Evolutionary conservation across 53 echinoderm and acorn worm genomes (phyloP).

Genomic region (Stichopus horrens): DNA sequence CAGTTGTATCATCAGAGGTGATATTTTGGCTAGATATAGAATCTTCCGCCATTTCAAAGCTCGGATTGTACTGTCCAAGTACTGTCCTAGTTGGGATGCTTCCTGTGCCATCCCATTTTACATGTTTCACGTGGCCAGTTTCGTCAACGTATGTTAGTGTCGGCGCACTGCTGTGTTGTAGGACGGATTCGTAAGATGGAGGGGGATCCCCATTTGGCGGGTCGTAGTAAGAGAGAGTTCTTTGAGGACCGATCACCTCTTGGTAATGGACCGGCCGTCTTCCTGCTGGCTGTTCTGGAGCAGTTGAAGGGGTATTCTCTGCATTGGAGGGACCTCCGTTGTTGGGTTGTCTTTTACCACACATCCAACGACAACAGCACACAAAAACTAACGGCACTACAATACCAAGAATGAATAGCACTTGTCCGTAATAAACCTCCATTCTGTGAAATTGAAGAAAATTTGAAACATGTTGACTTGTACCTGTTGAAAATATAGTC

Average conservation of each 20-base stretch:
- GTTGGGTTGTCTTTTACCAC: background rate
- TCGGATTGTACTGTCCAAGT: slow-evolving; percentile 29
- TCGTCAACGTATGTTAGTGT: slow-evolving; percentile 29
- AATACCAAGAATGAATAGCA: slow-evolving; percentile 10
- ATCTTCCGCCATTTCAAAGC: background rate
- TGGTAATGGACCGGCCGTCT: background rate
- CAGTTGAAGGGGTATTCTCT: background rate
- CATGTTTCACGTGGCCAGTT: slow-evolving; percentile 12
- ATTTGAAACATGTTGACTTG: too few relatives aligned
- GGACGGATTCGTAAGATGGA: slow-evolving; percentile 24
- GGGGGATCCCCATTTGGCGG: slow-evolving; percentile 34
- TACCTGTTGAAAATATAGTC: too few relatives aligned
- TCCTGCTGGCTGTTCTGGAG: background rate
- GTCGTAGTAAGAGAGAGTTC: slow-evolving; percentile 10
- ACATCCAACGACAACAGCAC: slow-evolving; percentile 27
- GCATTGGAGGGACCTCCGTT: background rate
- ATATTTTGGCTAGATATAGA: background rate
- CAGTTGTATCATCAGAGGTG: background rate
- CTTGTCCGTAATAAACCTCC: slow-evolving; percentile 9
- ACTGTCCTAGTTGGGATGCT: slow-evolving; percentile 41
- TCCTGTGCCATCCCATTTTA: slow-evolving; percentile 34
- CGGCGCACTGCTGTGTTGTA: slow-evolving; percentile 14
- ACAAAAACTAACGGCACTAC: background rate
- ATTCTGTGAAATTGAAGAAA: background rate
- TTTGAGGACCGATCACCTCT: background rate